Percentiles rank a stretch among this genome's conserved stretches.
phyloP scores from a whole-genome alignment of 2,888 invertebrate genomes.

The Pseudanteris insignis region DNA sequence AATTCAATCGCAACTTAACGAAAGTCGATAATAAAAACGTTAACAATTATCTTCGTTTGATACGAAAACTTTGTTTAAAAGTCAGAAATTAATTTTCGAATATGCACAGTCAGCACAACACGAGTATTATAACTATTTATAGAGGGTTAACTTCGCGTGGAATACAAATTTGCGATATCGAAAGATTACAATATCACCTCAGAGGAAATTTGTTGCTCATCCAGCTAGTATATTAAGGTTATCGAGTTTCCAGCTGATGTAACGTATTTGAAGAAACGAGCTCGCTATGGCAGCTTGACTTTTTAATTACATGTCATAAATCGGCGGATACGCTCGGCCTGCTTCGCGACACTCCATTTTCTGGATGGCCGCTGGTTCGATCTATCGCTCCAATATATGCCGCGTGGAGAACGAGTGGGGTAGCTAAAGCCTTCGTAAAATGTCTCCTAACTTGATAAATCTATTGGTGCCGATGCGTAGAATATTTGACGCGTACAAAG shows the following conservation, averaged over 20 bases:
- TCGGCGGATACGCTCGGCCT: slow-evolving; percentile 59
- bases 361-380: slow-evolving; percentile 60
- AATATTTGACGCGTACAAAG: slow-evolving; percentile 32
- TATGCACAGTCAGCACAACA: too few relatives aligned
- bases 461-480: slow-evolving; percentile 43
- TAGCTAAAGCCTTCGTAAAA: slow-evolving; percentile 52
- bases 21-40: too few relatives aligned
- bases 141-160: too few relatives aligned
- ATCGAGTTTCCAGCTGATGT: slow-evolving; percentile 52
- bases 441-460: slow-evolving; percentile 57
- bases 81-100: too few relatives aligned
- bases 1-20: too few relatives aligned
- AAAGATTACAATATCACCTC: slow-evolving; percentile 29
- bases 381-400: slow-evolving; percentile 50
- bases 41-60: too few relatives aligned
- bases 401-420: slow-evolving; percentile 26
- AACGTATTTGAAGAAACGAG: slow-evolving; percentile 49
- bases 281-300: slow-evolving; percentile 53
- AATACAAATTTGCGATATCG: slow-evolving; percentile 28
- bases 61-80: too few relatives aligned
- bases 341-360: slow-evolving; percentile 60
- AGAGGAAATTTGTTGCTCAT: slow-evolving; percentile 37
- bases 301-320: slow-evolving; percentile 64
- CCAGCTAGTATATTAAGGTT: slow-evolving; percentile 45
- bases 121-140: too few relatives aligned